phyloP scores from a whole-genome alignment of 2,797 vertebrate genomes.

The Sciurus carolinensis region DNA sequence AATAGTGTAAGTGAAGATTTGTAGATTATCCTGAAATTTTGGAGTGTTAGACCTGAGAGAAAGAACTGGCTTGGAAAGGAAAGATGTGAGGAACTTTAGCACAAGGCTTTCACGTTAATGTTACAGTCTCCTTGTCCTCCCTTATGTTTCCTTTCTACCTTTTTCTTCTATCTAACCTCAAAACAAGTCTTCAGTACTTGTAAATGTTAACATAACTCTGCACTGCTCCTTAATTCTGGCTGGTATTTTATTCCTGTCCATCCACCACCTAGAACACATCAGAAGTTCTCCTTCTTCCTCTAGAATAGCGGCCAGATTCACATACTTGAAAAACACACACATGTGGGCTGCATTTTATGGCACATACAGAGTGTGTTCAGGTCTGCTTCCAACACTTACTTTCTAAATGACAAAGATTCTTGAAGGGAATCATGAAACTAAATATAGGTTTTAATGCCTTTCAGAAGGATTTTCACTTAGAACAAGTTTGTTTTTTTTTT shows the following conservation, averaged over 20 bases:
- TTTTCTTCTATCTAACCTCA: neutral
- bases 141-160: neutral
- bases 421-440: constrained; percentile 30
- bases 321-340: neutral
- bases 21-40: neutral
- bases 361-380: neutral
- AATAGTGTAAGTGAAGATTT: neutral
- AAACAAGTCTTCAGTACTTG: neutral
- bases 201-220: constrained; percentile 30
- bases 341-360: neutral
- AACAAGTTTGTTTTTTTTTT: constrained; percentile 26
- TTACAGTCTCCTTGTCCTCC: neutral
- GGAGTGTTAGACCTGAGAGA: neutral
- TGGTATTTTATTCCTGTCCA: neutral
- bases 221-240: neutral
- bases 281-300: neutral
- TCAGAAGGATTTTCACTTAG: constrained; percentile 50
- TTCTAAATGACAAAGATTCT: constrained; percentile 67
- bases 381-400: constrained; percentile 63
- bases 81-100: neutral
- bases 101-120: neutral
- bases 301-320: neutral
- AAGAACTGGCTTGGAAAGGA: neutral
- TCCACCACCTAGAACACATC: neutral
- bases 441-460: constrained; percentile 27